phyloP scores from a whole-genome alignment of 2,888 invertebrate genomes.

The Prenolepis imparis region DNA sequence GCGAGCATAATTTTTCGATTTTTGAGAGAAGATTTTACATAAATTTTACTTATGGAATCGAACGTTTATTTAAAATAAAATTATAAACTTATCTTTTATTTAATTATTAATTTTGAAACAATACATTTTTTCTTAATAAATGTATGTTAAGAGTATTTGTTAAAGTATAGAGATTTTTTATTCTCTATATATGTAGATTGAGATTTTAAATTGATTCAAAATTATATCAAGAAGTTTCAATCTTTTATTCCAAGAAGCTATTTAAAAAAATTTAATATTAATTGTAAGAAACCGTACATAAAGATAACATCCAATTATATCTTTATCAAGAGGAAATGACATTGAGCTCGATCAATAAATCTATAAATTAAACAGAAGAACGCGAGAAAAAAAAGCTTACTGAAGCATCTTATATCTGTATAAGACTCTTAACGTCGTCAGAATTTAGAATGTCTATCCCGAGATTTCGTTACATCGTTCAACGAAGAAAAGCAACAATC shows the following conservation, averaged over 20 bases:
- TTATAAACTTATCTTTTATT: not conserved
- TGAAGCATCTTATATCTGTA: not conserved
- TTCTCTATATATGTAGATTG: not conserved
- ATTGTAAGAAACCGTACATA: too few species aligned
- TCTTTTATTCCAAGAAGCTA: not conserved
- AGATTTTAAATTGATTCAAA: not conserved
- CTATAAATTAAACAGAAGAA: not conserved
- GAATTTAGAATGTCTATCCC: not conserved
- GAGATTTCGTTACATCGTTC: slow-evolving; percentile 18
- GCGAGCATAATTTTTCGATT: too few species aligned
- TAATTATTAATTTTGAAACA: not conserved
- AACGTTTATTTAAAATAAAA: not conserved
- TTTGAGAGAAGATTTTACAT: too few species aligned
- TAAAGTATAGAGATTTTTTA: not conserved
- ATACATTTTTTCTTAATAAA: not conserved
- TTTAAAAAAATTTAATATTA: not conserved
- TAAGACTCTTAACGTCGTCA: not conserved
- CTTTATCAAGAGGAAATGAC: not conserved
- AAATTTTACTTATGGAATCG: too few species aligned
- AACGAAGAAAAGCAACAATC: slow-evolving; percentile 5
- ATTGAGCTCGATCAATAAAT: not conserved
- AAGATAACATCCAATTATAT: not conserved
- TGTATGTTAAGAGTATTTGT: not conserved
- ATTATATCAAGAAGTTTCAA: not conserved
- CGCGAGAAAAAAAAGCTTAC: not conserved